A percentile compares a stretch with the other conserved stretches of the same genome.
Evolutionary conservation across 1,140 invertebrate species (phyloP).

Genomic region (Drosophila lacertosa): DNA sequence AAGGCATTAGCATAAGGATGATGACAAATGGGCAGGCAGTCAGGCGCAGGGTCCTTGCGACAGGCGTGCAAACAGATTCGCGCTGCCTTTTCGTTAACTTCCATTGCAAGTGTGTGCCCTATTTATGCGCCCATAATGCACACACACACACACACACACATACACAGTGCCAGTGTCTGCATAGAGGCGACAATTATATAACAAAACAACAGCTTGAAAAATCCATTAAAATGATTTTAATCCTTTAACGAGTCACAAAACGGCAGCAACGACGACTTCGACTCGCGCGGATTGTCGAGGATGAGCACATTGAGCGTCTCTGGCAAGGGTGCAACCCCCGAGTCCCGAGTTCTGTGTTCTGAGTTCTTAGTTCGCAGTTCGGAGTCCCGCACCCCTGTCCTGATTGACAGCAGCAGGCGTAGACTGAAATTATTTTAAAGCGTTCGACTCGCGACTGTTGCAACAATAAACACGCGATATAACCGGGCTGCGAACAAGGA

Average conservation of each 20-base stretch:
- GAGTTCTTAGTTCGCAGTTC: conserved; percentile 6
- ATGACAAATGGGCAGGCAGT: conserved; percentile 67
- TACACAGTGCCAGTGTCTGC: conserved; percentile 34
- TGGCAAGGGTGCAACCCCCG: conserved; percentile 36
- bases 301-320: conserved; percentile 42
- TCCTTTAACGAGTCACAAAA: conserved; percentile 80
- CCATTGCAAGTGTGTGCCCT: conserved; percentile 50
- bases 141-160: conserved; percentile 20
- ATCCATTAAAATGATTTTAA: conserved; percentile 83
- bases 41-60: conserved; percentile 32
- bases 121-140: conserved; percentile 58
- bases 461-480: conserved; percentile 81
- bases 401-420: conserved; percentile 43
- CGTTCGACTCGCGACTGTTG: conserved; percentile 67
- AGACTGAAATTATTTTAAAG: conserved; percentile 78
- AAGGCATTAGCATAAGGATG: conserved; percentile 71
- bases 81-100: conserved; percentile 19
- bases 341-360: conserved; percentile 5
- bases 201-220: conserved; percentile 83
- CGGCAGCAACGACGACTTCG: conserved; percentile 38
- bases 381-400: background rate
- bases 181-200: conserved; percentile 76
- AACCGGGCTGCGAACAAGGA: conserved; percentile 79
- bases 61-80: conserved; percentile 38
- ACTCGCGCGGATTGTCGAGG: conserved; percentile 16